Base-by-base conservation (phyloP, 1,140 invertebrate genomes). In the Drosophila kohkoa region DNA sequence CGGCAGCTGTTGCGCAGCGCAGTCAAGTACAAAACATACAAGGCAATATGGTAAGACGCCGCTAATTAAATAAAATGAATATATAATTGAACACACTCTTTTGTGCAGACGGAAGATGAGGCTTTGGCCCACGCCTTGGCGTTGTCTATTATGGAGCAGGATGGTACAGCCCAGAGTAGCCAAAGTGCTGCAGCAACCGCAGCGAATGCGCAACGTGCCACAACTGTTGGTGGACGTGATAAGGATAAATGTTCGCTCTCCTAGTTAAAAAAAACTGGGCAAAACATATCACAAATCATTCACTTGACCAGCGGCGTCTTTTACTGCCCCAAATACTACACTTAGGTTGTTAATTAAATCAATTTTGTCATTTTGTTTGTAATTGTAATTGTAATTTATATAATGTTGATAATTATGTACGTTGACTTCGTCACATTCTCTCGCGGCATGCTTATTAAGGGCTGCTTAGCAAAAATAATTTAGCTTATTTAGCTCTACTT, bases 71-170 rank as follows among this genome's bases (percentile, higher is more conserved):
- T 30, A 15, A 35, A 0, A 3, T 0, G 28, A 2, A 43, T n/a
- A 35, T 30, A 11, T 11, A 5, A 28, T 28, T n/a, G 10, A 32
- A 15, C 5, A 7, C 1, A 1, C 13, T 43, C 7, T 1, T 58
- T 70, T 57, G 32, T 74, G 16, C 55, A 92, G 94, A 96, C 94
- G 74, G 97, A 98, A 94, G 97, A 98, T 91, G 97, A 98, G 92
- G 97, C 97, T 0, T 91, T 98, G 59, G 97, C 97, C 0, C 94
- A 95, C 82, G 97, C 97, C 0, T 92, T 98, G 7, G 96, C 97
- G 7, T 92, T 96, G 28, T 98, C 97, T 0, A 93, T 98, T 88
- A 94, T 96, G 91, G 94, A 95, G 13, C 76, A 91, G 35, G 94
- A 94, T 38, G 90, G 93, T 48, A 66, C 59, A 20, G 76, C 79